Evolutionary conservation across 2,113 vertebrate species (phyloP), one percentile per base, ranked within the genome.

Genomic region (Neogale vison): DNA sequence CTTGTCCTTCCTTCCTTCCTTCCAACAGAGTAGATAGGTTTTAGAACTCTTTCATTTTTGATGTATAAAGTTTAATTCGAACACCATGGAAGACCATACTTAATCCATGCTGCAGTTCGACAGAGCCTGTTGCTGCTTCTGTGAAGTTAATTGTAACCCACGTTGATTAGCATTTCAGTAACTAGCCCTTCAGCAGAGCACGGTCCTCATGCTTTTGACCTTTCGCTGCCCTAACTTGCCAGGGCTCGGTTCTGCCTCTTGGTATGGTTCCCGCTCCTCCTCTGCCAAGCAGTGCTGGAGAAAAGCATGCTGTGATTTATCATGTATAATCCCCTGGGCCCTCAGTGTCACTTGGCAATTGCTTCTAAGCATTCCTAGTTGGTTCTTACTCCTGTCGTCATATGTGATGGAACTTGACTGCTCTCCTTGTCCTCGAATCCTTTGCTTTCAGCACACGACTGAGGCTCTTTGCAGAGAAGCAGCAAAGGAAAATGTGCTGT

Each of bases 1-100:
- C 4, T 11, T 1, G 8, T 8, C 65, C 65, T 86, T 50, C 36
- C 65, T 72, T 69, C 14, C 39, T 76, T 76, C 7, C 42, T 67
- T 45, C 50, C 2, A 3, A 61, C 20, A 18, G 14, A 90, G 55
- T n/a, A 55, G 50, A 4, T 67, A 67, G 18, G 2, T 88, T 81
- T 90, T 93, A 85, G 39, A 88, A 42, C 88, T 88, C 72, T 17
- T 92, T 96, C 21, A 77, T 74, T 96, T 95, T 84, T 69, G 57
- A 59, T 85, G 10, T 81, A 34, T 67, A 45, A 93, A 77, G 83
- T 81, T 89, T 82, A n/a, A 76, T 93, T 84, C 42, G 76, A 57
- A 55, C 82, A 74, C 82, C 77, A 47, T 55, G 47, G 34, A 87
- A 67, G 84, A 65, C 47, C 63, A 29, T 95, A 52, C 34, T 81